Base-by-base conservation (phyloP, 2,888 invertebrate species). In the Campaea margaritaria region DNA sequence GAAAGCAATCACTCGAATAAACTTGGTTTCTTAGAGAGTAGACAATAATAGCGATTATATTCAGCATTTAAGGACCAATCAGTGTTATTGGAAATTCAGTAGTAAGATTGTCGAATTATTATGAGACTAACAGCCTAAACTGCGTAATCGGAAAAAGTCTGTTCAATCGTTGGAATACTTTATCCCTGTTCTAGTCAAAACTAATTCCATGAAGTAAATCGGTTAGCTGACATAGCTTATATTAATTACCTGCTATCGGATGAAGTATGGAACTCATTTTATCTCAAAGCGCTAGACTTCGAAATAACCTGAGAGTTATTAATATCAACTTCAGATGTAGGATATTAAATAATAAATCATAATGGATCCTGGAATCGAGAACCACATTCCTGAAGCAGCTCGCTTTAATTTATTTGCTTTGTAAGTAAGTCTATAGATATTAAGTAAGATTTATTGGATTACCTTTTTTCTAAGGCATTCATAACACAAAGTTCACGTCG, bases 271-370 rank as follows among this genome's bases (percentile, higher is more conserved):
- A 49, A 48, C 58, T 44, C 36, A 56, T 52, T 55, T 60, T 50
- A 67, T 54, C 42, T 45, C 31, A 53, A 39, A 45, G 49, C 47
- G 36, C 39, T 58, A 48, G 39, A 59, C 50, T 48, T 43, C 54
- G 48, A 53, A 60, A 60, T 54, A 58, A 34, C 49, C 31, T 31
- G n/a, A 36, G 27, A 45, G 52, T 58, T 60, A 62, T 49, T 55
- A 61, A 60, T 55, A 60, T 56, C 45, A 15, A 46, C 49, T 62
- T 48, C 55, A 58, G 53, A 50, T 52, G 55, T 62, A 60, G 62
- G 64, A 62, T 62, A 64, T 64, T 64, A 60, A 53, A 59, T 55
- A 62, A 62, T 58, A 57, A 67, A 66, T 66, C 61, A 64, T 59
- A 51, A 53, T 58, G 46, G 49, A 56, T 36, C 49, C 39, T 50